Percentiles rank a stretch among this genome's conserved stretches.
phyloP scores from a whole-genome alignment of 2,888 invertebrate genomes.

The Cephus runcator region DNA sequence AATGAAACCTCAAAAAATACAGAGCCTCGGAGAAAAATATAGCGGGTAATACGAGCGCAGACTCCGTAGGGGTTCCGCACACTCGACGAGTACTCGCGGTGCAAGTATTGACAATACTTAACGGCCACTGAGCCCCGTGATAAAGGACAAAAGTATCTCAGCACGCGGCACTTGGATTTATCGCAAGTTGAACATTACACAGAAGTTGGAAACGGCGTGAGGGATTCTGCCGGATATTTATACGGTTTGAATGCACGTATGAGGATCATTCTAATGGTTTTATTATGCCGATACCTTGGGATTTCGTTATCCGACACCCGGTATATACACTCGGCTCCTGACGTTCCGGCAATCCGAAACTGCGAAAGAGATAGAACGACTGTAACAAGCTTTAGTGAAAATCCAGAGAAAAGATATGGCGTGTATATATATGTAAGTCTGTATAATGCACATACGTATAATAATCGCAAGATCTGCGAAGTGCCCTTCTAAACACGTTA shows the following conservation, averaged over 20 bases:
- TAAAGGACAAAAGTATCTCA: constrained; percentile 13
- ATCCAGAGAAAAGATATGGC: background rate
- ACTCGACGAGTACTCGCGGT: constrained; percentile 20
- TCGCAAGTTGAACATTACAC: constrained; percentile 59
- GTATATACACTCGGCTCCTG: background rate
- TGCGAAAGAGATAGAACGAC: background rate
- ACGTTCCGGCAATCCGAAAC: background rate
- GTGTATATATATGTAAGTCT: background rate
- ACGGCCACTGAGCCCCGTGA: background rate
- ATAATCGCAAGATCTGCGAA: background rate
- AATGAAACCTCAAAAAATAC: constrained; percentile 55
- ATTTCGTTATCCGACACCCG: background rate
- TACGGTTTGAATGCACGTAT: constrained; percentile 65
- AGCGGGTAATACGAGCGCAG: constrained; percentile 54
- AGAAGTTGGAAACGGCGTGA: constrained; percentile 62
- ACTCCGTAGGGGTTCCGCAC: constrained; percentile 53
- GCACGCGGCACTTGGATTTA: constrained; percentile 54
- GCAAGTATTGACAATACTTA: constrained; percentile 18
- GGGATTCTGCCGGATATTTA: constrained; percentile 64
- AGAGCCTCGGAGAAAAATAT: constrained; percentile 44
- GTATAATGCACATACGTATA: background rate
- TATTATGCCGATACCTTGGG: constrained; percentile 60
- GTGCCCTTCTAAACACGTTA: constrained; percentile 13
- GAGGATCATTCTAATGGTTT: constrained; percentile 66
- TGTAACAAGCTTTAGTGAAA: background rate